Conservation (phyloP, 1,140 invertebrate species). For the Drosophila elegans region DNA sequence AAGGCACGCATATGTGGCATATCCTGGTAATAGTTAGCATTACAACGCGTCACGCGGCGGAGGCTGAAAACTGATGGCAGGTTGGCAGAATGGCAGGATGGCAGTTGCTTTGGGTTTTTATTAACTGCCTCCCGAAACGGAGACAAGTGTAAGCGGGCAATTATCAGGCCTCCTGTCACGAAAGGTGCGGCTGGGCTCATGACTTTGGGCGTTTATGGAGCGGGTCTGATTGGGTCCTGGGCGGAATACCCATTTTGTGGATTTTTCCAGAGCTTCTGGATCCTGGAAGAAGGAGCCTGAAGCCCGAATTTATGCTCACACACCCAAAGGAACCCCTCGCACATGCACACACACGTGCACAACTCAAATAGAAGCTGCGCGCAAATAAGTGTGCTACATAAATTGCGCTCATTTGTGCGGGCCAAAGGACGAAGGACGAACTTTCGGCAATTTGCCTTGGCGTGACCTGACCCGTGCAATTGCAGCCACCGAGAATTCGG, state of each 20-base stretch:
- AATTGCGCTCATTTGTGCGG: slow-evolving; percentile 58
- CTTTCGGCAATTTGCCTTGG: slow-evolving; percentile 59
- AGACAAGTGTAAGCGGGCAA: slow-evolving; percentile 46
- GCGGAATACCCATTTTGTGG: not conserved
- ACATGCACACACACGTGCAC: slow-evolving; percentile 18
- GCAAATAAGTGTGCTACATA: slow-evolving; percentile 59
- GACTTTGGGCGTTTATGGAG: slow-evolving; percentile 21
- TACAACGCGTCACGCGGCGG: slow-evolving; percentile 40
- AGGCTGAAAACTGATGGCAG: slow-evolving; percentile 47
- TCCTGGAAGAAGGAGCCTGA: not conserved
- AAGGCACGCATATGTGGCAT: slow-evolving; percentile 36
- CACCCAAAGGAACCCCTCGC: slow-evolving; percentile 1
- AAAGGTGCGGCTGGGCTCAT: slow-evolving; percentile 6
- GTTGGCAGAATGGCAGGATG: slow-evolving; percentile 45
- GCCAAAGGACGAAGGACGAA: slow-evolving; percentile 34
- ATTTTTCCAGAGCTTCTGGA: slow-evolving; percentile 2
- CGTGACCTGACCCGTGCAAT: slow-evolving; percentile 54
- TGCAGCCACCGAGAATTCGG: slow-evolving; percentile 27
- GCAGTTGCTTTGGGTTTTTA: slow-evolving; percentile 57
- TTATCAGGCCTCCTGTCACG: slow-evolving; percentile 40
- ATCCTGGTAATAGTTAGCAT: slow-evolving; percentile 60
- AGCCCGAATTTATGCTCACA: slow-evolving; percentile 42
- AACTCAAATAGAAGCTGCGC: slow-evolving; percentile 53
- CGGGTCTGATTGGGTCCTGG: not conserved
- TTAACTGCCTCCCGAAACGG: slow-evolving; percentile 48